These are phyloP conservation scores for Paraplagusia blochii DNA, from an alignment of 2,113 vertebrate species.

Conservation along the genomic window DNA sequence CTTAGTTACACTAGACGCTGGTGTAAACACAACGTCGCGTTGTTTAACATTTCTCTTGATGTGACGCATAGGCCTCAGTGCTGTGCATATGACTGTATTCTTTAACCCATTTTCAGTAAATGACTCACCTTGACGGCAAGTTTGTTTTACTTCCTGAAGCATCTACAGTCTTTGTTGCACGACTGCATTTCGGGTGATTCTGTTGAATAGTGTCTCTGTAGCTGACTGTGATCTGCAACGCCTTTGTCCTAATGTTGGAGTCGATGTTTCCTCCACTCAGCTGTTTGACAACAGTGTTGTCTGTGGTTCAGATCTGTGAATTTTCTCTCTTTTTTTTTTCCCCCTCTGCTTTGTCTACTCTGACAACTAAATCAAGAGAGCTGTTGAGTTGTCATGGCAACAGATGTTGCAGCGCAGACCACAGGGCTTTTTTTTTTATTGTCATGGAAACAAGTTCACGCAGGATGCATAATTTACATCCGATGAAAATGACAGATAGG, in stretches of 20 bases:
- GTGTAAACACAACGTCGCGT: constrained; percentile 20
- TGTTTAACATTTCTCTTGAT: constrained; percentile 27
- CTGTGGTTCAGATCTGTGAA: not conserved
- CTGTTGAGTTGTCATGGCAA: constrained; percentile 68
- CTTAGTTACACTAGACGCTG: constrained; percentile 21
- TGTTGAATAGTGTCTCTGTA: too few relatives aligned
- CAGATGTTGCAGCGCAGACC: constrained; percentile 53
- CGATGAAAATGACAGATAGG: too few relatives aligned
- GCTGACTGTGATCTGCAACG: too few relatives aligned
- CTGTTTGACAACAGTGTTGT: not conserved
- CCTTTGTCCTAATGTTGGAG: not conserved
- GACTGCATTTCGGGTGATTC: not conserved
- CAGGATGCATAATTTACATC: constrained; percentile 26
- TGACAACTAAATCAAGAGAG: constrained; percentile 26
- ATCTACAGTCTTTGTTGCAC: too few relatives aligned
- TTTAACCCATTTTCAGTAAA: too few relatives aligned
- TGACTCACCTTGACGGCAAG: too few relatives aligned
- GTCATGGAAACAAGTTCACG: constrained; percentile 62
- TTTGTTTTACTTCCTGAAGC: too few relatives aligned
- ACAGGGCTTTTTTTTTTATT: constrained; percentile 51
- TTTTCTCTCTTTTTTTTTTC: constrained; percentile 34
- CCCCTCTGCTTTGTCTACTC: constrained; percentile 24
- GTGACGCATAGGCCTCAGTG: constrained; percentile 10
- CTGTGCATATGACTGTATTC: constrained; percentile 26
- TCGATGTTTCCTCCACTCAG: not conserved